Evolutionary conservation across 1,140 invertebrate genomes (phyloP), one percentile per base, ranked within the genome.

Genomic region (Eriosoma lanigerum): DNA sequence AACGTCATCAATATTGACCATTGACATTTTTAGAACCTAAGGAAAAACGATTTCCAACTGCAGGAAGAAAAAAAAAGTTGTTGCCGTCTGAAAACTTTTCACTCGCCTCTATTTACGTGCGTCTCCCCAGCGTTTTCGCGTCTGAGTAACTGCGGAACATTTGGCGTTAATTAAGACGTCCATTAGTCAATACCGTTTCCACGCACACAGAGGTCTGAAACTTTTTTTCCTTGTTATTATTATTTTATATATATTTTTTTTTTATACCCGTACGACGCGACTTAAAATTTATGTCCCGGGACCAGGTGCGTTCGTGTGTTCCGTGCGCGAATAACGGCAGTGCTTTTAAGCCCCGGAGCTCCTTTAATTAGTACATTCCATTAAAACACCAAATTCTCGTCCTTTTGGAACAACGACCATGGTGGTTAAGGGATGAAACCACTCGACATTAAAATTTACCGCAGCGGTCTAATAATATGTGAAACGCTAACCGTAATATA

Each of bases 121-220:
- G 32, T 38, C 8, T 78, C 56, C 21, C 56, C 17, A 5, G 73
- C 17, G 75, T 60, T 60, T 58, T 38, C 72, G 5, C 32, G 32
- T 15, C 19, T 29, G 8, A 29, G 48, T 13, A 73, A 73, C 54
- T 17, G 56, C 8, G 8, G 46, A 76, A 76, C 73, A 26, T 76
- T 76, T 76, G 52, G 52, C 75, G 75, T 78, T 62, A 78, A 78
- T 78, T 78, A 78, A 78, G 75, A 78, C 54, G 24, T 78, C 75
- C 75, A 60, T 78, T 78, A 78, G 75, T 78, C 75, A 78, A 78
- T 62, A 48, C 75, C 21, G 5, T 19, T 9, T 19, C 38, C 44
- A 54, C 32, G 8, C 32, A 38, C 32, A 38, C 32, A 38, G 3
- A 38, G 13, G 56, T 15, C 38, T 29, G 26, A 76, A 78, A 78